Percentiles rank a stretch among this genome's conserved stretches.
Conservation (phyloP, 2,797 vertebrate genomes). For the Parauchenoglanis ngamensis region DNA sequence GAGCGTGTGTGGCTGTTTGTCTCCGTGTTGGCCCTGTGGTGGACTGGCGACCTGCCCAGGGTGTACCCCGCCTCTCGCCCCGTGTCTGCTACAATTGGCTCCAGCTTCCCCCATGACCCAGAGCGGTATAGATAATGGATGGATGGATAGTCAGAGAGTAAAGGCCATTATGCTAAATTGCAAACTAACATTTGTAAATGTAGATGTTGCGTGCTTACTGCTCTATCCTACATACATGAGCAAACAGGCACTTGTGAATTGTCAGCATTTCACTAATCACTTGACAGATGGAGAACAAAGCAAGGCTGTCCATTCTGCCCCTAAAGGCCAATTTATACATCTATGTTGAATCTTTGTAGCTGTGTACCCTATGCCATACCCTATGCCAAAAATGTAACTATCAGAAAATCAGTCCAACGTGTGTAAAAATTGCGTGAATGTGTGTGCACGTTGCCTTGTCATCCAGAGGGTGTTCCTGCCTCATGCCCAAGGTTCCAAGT, state of each 20-base stretch:
- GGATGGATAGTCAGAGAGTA: too few relatives aligned
- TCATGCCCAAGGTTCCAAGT: not conserved
- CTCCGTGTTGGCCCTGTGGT: too few relatives aligned
- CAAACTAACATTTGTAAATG: not conserved
- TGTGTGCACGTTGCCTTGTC: not conserved
- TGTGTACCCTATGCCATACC: too few relatives aligned
- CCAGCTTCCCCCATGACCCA: too few relatives aligned
- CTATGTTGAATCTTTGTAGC: too few relatives aligned
- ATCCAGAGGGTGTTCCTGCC: not conserved
- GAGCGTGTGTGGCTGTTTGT: too few relatives aligned
- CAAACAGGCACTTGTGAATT: not conserved
- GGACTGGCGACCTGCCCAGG: too few relatives aligned
- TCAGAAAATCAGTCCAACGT: not conserved
- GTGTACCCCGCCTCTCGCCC: too few relatives aligned
- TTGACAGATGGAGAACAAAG: not conserved
- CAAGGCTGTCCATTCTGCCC: not conserved
- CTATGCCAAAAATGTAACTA: too few relatives aligned
- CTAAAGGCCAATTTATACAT: too few relatives aligned
- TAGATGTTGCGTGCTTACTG: not conserved
- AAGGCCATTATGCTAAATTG: not conserved
- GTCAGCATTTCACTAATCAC: not conserved
- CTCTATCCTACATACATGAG: not conserved
- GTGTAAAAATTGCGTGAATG: not conserved
- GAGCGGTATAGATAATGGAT: too few relatives aligned
- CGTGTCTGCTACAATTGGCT: too few relatives aligned